Evolutionary conservation across 2,888 invertebrate genomes (phyloP).

Genomic region (Melieria omissa): DNA sequence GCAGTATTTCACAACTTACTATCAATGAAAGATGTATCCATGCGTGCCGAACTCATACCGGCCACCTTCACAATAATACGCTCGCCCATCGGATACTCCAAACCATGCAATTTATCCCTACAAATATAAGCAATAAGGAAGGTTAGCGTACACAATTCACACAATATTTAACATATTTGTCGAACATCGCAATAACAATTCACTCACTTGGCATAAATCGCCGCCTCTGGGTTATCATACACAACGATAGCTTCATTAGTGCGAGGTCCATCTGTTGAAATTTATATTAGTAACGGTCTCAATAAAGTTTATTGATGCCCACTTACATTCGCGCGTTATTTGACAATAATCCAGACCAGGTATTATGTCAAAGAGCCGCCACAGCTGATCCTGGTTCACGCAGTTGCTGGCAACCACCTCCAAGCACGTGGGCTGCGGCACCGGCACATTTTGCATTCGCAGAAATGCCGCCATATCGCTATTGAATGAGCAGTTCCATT

Average conservation of each 20-base stretch:
- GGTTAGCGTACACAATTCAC: neutral
- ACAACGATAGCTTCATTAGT: constrained; percentile 73
- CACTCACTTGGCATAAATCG: constrained; percentile 69
- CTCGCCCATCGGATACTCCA: constrained; percentile 92
- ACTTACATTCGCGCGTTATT: constrained; percentile 66
- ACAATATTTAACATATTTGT: neutral
- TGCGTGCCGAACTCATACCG: constrained; percentile 60
- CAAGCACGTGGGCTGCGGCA: constrained; percentile 70
- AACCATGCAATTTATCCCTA: constrained; percentile 86
- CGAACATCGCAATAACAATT: neutral
- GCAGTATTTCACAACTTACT: constrained; percentile 48
- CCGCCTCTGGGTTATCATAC: constrained; percentile 77
- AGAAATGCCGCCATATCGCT: constrained; percentile 61
- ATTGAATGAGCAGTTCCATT: constrained; percentile 56
- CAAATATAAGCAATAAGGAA: constrained; percentile 64
- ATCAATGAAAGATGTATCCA: constrained; percentile 62
- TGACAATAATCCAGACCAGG: constrained; percentile 79
- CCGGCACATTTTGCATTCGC: constrained; percentile 62
- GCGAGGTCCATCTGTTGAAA: constrained; percentile 60
- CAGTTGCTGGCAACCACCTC: constrained; percentile 79
- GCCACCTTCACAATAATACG: constrained; percentile 72
- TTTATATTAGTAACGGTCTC: neutral
- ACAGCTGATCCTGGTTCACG: constrained; percentile 79
- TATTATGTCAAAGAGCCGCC: constrained; percentile 86
- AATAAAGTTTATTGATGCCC: neutral